Evolutionary conservation across 37 sponge, comb jelly and placozoan genomes (phyloP).

Genomic region (Beroe ovata): DNA sequence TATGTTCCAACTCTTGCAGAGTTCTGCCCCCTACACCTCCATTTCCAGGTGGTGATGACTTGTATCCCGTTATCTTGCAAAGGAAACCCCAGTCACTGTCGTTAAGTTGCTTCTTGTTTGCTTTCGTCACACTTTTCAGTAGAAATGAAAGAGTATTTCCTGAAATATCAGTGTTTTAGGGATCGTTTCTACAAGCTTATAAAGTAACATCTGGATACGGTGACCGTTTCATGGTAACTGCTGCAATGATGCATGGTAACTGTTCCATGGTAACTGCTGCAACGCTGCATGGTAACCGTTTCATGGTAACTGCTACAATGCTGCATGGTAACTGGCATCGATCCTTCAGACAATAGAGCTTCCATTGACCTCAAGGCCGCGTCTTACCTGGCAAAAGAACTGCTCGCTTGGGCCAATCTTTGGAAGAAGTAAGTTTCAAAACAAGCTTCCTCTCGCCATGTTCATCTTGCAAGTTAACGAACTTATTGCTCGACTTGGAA

Average conservation of each 20-base stretch:
- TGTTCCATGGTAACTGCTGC: too few species aligned
- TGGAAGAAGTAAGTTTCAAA: constrained; percentile 14
- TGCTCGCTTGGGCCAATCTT: constrained; percentile 69
- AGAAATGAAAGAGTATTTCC: constrained; percentile 1
- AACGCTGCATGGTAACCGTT: too few species aligned
- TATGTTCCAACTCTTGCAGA: constrained; percentile 38
- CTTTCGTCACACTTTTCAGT: constrained; percentile 21
- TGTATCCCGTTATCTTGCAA: constrained; percentile 41
- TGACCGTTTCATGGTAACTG: too few species aligned
- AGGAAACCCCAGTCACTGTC: constrained; percentile 57
- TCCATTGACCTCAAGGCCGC: too few species aligned
- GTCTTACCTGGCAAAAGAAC: constrained; percentile 37
- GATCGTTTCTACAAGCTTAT: too few species aligned
- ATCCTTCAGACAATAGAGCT: too few species aligned
- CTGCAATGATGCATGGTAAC: too few species aligned
- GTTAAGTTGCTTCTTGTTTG: constrained; percentile 52
- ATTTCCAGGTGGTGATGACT: not conserved
- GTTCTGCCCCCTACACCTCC: not conserved
- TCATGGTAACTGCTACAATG: too few species aligned
- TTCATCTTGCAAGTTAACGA: not conserved
- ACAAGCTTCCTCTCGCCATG: not conserved
- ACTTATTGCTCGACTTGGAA: not conserved
- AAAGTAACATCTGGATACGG: too few species aligned
- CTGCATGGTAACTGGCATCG: too few species aligned
- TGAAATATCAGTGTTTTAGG: not conserved